Percentiles rank a stretch among this genome's conserved stretches.
phyloP scores from a whole-genome alignment of 1,140 invertebrate genomes.

The Riptortus pedestris region DNA sequence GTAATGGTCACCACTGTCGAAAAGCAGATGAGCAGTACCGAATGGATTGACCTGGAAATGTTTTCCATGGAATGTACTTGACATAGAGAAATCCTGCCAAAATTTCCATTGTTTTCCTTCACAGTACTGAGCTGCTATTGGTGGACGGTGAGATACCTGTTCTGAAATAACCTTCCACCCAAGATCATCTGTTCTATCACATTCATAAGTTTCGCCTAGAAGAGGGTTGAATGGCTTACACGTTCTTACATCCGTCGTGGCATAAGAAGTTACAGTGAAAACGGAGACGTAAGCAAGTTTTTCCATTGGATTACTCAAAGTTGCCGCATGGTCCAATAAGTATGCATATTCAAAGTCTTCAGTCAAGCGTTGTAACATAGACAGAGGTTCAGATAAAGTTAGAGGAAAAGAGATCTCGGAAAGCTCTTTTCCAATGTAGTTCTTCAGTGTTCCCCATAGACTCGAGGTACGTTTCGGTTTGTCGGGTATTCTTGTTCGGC shows the following conservation, averaged over 20 bases:
- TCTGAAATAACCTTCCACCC: conserved; percentile 90
- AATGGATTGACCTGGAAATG: conserved; percentile 87
- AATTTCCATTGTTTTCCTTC: conserved; percentile 1
- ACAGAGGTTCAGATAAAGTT: conserved; percentile 97
- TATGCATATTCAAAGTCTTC: conserved; percentile 98
- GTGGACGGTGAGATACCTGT: conserved; percentile 95
- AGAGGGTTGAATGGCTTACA: conserved; percentile 80
- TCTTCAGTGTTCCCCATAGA: background rate
- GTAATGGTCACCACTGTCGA: conserved; percentile 65
- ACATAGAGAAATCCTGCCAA: conserved; percentile 55
- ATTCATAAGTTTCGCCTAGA: too few relatives aligned
- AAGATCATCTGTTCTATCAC: conserved; percentile 84
- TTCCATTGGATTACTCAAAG: conserved; percentile 51
- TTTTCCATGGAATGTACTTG: conserved; percentile 95
- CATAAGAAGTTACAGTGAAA: conserved; percentile 93
- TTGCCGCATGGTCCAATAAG: conserved; percentile 59
- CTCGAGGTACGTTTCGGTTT: too few relatives aligned
- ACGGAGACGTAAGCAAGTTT: conserved; percentile 90
- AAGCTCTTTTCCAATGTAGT: background rate
- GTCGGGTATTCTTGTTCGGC: too few relatives aligned
- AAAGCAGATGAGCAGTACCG: conserved; percentile 58
- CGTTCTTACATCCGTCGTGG: conserved; percentile 67
- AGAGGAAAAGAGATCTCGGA: conserved; percentile 54
- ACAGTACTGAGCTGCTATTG: conserved; percentile 63
- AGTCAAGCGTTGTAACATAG: conserved; percentile 90